Base-by-base conservation (phyloP, 1,140 invertebrate species). In the Eulimnadia texana region DNA sequence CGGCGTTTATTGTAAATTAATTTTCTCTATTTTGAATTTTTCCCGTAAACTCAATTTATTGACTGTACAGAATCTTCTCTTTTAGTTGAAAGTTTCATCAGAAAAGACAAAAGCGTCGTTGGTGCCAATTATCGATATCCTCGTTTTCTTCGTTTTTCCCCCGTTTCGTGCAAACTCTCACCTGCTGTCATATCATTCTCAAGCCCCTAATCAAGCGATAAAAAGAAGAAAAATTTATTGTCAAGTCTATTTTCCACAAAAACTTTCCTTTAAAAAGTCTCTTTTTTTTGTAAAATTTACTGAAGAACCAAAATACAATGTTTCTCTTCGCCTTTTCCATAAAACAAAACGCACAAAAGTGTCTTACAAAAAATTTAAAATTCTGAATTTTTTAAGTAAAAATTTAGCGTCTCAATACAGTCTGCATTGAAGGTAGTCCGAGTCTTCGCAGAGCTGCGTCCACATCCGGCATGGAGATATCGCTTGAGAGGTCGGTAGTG, bases 401-500 rank as follows among this genome's bases (percentile, higher is more conserved):
- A 42, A 13, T 52, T 61, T 20, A 61, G 20, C 60, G 60, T 33
- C 60, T 28, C 22, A 61, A 42, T 28, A 61, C 60, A 3, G 60
- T 25, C 51, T 33, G 51, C 22, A 61, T 20, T 2, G 60, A 52
- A n/a, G 60, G 60, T 3, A 61, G 28, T 23, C 60, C 60, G 9
- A 61, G 50, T 11, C 60, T 24, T 20, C 20, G 51, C 23, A 61
- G 22, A 3, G 60, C 60, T 42, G 49, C 60, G 33, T 61, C 60
- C 1, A 61, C 60, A 28, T 61, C 60, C 3, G 60, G 60, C 28
- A 61, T 54, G 50, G 60, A 33, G 19, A 61, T 54, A n/a, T 61
- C 60, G n/a, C 33, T 42, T 6, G 33, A 42, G 33, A 42, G 16
- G 33, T 42, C 33, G 33, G 33, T 42, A 16, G 33, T 42, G 6